Conservation (phyloP, 2,888 invertebrate species). For the Stenurella melanura region DNA sequence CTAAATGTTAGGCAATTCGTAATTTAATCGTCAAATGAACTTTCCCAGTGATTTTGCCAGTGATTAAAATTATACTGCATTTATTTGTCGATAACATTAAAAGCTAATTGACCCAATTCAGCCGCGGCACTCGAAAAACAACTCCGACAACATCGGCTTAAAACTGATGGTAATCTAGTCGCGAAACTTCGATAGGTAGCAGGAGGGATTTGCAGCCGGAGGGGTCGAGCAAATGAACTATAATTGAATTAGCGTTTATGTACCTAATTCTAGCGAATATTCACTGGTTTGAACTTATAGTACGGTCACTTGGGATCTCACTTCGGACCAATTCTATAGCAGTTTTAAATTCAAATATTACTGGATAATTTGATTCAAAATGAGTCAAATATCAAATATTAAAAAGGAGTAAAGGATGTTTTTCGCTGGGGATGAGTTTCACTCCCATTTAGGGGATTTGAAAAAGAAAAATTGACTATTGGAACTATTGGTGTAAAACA, state of each 20-base stretch:
- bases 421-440: too few relatives aligned
- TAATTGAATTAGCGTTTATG: conserved; percentile 17
- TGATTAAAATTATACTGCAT: neutral
- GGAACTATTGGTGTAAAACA: too few relatives aligned
- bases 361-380: too few relatives aligned
- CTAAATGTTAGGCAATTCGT: too few relatives aligned
- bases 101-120: neutral
- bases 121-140: neutral
- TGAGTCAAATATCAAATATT: too few relatives aligned
- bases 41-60: neutral
- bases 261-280: neutral
- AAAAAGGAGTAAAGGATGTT: too few relatives aligned
- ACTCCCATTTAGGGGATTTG: too few relatives aligned
- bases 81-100: neutral
- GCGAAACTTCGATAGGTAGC: conserved; percentile 1
- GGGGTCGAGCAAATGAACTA: neutral
- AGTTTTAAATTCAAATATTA: too few relatives aligned
- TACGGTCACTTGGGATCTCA: too few relatives aligned
- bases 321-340: too few relatives aligned
- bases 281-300: neutral
- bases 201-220: neutral
- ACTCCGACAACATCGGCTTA: neutral
- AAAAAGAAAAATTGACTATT: too few relatives aligned
- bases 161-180: neutral
- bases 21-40: neutral